Conservation (phyloP, 2,888 invertebrate species). For the Cheilosia urbana region DNA sequence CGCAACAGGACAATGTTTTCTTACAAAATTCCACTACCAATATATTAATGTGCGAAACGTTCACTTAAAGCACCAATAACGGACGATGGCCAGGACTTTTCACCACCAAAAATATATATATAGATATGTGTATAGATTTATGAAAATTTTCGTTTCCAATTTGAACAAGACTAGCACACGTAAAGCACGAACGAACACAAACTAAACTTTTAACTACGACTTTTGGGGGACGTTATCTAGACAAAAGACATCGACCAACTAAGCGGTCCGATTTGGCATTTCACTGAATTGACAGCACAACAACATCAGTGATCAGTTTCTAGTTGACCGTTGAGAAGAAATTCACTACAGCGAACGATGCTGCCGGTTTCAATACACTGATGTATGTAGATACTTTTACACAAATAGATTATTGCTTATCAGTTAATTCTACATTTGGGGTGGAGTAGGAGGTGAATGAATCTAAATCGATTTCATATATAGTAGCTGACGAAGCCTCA, state of each 20-base stretch:
- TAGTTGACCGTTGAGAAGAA: slow-evolving; percentile 44
- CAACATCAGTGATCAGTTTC: slow-evolving; percentile 6
- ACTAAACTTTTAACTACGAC: slow-evolving; percentile 21
- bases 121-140: neutral
- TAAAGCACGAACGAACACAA: slow-evolving; percentile 71
- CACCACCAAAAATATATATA: slow-evolving; percentile 26
- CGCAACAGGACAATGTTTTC: slow-evolving; percentile 65
- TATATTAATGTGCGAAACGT: slow-evolving; percentile 14
- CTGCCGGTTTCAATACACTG: slow-evolving; percentile 12
- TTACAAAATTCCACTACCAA: slow-evolving; percentile 55
- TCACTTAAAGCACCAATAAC: slow-evolving; percentile 62
- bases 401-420: slow-evolving; percentile 68
- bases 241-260: slow-evolving; percentile 84
- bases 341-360: slow-evolving; percentile 37
- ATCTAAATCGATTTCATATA: slow-evolving; percentile 33
- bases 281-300: slow-evolving; percentile 42
- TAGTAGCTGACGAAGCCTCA: slow-evolving; percentile 5
- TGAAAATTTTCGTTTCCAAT: slow-evolving; percentile 10
- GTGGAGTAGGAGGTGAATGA: slow-evolving; percentile 14
- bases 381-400: slow-evolving; percentile 14
- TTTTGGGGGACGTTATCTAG: slow-evolving; percentile 81
- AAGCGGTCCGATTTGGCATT: slow-evolving; percentile 76
- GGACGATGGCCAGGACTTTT: slow-evolving; percentile 57
- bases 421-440: slow-evolving; percentile 41
- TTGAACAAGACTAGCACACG: slow-evolving; percentile 62